phyloP scores from a whole-genome alignment of 2,888 invertebrate genomes.

The Chrysolina haemoptera region DNA sequence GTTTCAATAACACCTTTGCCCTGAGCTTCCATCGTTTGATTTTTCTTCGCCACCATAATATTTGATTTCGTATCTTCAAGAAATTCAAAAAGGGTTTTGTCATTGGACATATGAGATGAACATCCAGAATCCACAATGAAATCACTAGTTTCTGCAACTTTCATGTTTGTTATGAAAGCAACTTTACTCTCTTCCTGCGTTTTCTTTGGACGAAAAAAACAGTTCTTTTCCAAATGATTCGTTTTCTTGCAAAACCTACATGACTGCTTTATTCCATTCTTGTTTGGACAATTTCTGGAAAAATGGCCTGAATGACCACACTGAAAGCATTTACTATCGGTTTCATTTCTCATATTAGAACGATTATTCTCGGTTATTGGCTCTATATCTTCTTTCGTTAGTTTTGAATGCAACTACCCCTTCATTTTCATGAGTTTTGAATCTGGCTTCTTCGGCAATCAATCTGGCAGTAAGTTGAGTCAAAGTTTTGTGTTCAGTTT shows the following conservation, averaged over 20 bases:
- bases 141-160: constrained; percentile 4
- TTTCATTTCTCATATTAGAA: not conserved
- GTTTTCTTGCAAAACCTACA: constrained; percentile 33
- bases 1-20: constrained; percentile 36
- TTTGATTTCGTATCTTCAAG: not conserved
- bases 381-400: not conserved
- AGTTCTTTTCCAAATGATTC: constrained; percentile 30
- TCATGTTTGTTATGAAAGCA: constrained; percentile 7
- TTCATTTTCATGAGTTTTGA: constrained; percentile 29
- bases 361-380: not conserved
- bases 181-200: constrained; percentile 20
- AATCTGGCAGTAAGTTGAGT: constrained; percentile 45
- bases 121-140: constrained; percentile 26
- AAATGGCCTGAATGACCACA: constrained; percentile 38
- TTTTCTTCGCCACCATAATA: constrained; percentile 39
- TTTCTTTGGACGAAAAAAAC: constrained; percentile 17
- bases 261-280: not conserved
- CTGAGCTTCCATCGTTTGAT: constrained; percentile 33
- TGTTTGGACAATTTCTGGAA: constrained; percentile 20
- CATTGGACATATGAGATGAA: constrained; percentile 38
- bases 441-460: constrained; percentile 35
- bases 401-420: constrained; percentile 30
- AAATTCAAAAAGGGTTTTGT: not conserved
- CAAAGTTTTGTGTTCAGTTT: constrained; percentile 34
- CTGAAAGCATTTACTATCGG: constrained; percentile 21